A percentile compares a stretch with the other conserved stretches of the same genome.
Conservation (phyloP, 2,797 vertebrate species). For the Myoxocephalus aenaeus region DNA sequence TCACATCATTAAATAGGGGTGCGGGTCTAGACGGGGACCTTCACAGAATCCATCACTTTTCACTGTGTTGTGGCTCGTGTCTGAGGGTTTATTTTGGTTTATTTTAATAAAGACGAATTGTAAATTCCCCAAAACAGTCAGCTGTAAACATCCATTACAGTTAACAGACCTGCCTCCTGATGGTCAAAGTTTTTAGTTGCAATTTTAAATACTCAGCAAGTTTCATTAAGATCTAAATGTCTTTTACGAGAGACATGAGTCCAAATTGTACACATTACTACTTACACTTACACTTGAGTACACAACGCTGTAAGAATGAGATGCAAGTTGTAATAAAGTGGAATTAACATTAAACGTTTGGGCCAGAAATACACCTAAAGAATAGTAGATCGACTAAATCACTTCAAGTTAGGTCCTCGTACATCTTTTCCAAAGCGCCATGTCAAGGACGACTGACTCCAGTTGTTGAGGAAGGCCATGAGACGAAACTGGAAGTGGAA, state of each 20-base stretch:
- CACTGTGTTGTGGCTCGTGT: not conserved
- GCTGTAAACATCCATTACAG: not conserved
- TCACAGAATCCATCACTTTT: not conserved
- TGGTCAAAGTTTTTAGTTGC: no score
- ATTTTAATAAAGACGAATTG: not conserved
- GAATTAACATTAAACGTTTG: not conserved
- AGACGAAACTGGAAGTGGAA: not conserved
- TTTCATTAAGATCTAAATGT: not conserved
- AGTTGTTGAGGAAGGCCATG: not conserved
- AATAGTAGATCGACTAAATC: not conserved
- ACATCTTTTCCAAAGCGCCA: not conserved
- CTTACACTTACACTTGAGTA: no score
- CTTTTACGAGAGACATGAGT: not conserved
- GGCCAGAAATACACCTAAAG: not conserved
- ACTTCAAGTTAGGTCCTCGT: not conserved
- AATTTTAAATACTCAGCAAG: not conserved
- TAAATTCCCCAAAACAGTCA: not conserved
- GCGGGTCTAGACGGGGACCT: not conserved
- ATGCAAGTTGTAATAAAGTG: not conserved
- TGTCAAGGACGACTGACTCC: not conserved
- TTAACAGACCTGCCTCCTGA: not conserved
- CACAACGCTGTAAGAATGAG: not conserved
- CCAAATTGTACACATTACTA: not conserved
- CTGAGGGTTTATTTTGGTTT: fast-evolving
- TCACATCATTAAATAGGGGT: not conserved